Conservation (phyloP, 2,888 invertebrate species). For the Drosophila peninsularis region DNA sequence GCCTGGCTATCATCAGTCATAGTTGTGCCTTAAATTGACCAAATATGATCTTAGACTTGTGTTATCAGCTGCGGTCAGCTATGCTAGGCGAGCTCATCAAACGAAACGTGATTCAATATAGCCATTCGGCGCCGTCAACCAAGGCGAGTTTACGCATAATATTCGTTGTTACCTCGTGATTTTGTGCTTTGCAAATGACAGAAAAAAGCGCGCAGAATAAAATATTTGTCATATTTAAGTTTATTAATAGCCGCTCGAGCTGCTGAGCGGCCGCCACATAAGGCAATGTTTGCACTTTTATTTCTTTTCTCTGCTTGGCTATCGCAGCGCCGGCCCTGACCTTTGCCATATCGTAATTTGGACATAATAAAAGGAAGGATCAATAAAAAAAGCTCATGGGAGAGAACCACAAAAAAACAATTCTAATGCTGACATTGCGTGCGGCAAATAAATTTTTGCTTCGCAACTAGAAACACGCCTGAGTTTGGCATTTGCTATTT, state of each 20-base stretch:
- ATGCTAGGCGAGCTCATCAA: constrained; percentile 14
- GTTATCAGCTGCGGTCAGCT: neutral
- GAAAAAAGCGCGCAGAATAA: constrained; percentile 38
- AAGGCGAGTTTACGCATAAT: constrained; percentile 7
- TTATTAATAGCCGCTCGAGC: constrained; percentile 60
- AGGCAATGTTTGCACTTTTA: constrained; percentile 39
- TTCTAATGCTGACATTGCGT: constrained; percentile 63
- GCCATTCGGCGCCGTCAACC: constrained; percentile 2
- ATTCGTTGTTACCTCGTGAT: constrained; percentile 16
- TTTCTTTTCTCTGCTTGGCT: constrained; percentile 1
- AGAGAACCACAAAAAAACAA: neutral
- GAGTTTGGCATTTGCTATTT: neutral
- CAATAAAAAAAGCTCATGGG: constrained; percentile 51
- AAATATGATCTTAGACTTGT: neutral
- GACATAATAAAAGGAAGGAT: constrained; percentile 48
- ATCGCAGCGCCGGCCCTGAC: constrained; percentile 52
- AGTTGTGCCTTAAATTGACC: neutral
- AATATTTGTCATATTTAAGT: constrained; percentile 59
- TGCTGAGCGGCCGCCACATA: constrained; percentile 29
- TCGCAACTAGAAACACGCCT: constrained; percentile 20
- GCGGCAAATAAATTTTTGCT: constrained; percentile 44
- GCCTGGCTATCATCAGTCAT: neutral
- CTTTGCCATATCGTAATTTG: constrained; percentile 43
- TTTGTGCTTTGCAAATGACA: constrained; percentile 37
- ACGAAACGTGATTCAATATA: constrained; percentile 49